Evolutionary conservation across 2,797 vertebrate genomes (phyloP).

Genomic region (Sandelia bainsii): DNA sequence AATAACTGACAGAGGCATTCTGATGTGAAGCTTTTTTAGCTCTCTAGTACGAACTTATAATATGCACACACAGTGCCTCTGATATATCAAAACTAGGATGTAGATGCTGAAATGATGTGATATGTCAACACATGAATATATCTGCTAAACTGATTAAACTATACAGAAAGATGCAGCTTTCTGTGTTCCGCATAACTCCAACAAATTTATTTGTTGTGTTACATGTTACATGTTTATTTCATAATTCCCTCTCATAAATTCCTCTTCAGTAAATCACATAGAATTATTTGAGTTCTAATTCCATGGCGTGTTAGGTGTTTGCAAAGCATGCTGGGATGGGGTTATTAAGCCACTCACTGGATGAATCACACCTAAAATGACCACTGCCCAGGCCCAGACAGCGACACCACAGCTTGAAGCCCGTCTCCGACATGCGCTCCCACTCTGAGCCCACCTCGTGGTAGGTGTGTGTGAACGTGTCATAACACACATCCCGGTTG

Average conservation of each 20-base stretch:
- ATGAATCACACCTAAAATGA: conserved; percentile 98
- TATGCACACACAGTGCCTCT: not conserved
- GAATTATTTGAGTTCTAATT: conserved; percentile 63
- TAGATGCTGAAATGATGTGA: not conserved
- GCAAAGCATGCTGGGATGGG: conserved; percentile 70
- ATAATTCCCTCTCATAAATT: conserved; percentile 56
- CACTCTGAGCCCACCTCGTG: conserved; percentile 94
- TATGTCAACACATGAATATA: not conserved
- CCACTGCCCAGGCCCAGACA: conserved; percentile 96
- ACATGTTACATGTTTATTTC: not conserved
- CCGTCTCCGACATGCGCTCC: conserved; percentile 96
- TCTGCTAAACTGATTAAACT: not conserved
- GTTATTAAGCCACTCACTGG: conserved; percentile 94
- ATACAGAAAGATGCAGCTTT: not conserved
- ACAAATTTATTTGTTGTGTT: not conserved
- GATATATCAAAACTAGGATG: not conserved
- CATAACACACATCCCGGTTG: conserved; percentile 90
- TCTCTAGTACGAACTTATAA: too few relatives aligned
- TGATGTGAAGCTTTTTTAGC: not conserved
- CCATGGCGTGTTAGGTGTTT: conserved; percentile 55
- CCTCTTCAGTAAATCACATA: conserved; percentile 50
- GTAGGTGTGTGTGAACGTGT: conserved; percentile 92
- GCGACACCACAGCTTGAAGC: conserved; percentile 97
- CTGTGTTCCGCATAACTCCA: too few relatives aligned
- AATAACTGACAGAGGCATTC: not conserved